Evolutionary conservation across 2,797 vertebrate species (phyloP).

Genomic region (Gymnoscopelus microlampas): DNA sequence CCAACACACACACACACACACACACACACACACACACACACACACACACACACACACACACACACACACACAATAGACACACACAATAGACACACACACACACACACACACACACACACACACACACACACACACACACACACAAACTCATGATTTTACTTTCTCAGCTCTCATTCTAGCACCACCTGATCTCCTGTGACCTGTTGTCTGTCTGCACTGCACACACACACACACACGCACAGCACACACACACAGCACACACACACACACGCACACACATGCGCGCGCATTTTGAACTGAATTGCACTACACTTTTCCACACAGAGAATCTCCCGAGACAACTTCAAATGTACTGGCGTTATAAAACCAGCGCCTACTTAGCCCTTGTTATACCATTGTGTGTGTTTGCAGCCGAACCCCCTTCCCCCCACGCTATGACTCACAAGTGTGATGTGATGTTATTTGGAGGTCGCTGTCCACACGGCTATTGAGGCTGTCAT

Average conservation of each 20-base stretch:
- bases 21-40: conserved; percentile 17
- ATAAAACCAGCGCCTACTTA: not conserved
- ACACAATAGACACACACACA: conserved; percentile 6
- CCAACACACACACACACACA: conserved; percentile 15
- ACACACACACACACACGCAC: not conserved
- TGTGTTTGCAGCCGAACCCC: conserved; percentile 18
- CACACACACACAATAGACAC: conserved; percentile 8
- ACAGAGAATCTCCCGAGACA: too few relatives aligned
- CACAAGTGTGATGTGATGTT: conserved; percentile 46
- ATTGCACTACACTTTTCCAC: not conserved
- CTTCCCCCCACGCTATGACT: conserved; percentile 36
- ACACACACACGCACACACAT: conserved; percentile 7
- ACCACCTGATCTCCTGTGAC: conserved; percentile 7
- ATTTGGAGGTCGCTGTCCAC: conserved; percentile 56
- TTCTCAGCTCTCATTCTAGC: conserved; percentile 34
- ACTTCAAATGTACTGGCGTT: conserved; percentile 3
- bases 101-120: conserved; percentile 13
- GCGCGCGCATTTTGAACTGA: not conserved
- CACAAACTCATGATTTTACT: too few relatives aligned
- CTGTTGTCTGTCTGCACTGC: not conserved
- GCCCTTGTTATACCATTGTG: conserved; percentile 21
- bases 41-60: conserved; percentile 4
- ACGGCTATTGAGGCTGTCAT: conserved; percentile 35
- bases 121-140: not conserved
- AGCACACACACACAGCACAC: conserved; percentile 17